Evolutionary conservation across 2,888 invertebrate genomes (phyloP), one percentile per base, ranked within the genome.

Genomic region (Notocelia uddmanniana): DNA sequence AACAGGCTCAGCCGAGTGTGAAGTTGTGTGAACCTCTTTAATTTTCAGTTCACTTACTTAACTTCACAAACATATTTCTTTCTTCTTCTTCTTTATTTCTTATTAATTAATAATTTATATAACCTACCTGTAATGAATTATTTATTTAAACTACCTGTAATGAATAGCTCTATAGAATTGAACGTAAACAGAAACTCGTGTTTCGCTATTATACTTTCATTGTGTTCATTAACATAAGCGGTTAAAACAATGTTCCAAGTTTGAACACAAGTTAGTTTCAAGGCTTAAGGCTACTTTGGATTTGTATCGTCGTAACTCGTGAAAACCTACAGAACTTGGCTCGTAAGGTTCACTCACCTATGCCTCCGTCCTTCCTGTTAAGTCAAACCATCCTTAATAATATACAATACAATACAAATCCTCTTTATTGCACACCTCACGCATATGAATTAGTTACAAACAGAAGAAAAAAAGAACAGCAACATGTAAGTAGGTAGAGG

Each of bases 351-450:
- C 52, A 54, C 9, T 64, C 52, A 54, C 21, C 64, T 34, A 21
- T 19, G 54, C 15, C 5, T 55, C 3, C 50, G 41, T 9, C 63
- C 3, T 64, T 64, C 64, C 37, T 31, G n/a, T 64, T 54, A n/a
- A n/a, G n/a, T 54, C 52, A 52, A 21, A 54, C 15, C 50, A 64
- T 23, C 63, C 21, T 21, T 34, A 52, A n/a, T n/a, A 54, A 64
- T 54, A 63, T 13, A 37, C 10, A 26, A 23, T n/a, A 26, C 8
- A 5, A 8, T 0, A 63, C 19, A 19, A 8, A 13, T 31, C 34
- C 34, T 15, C 15, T 63, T 9, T 52, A n/a, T n/a, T n/a, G n/a
- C n/a, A n/a, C n/a, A n/a, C n/a, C n/a, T n/a, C n/a, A n/a, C n/a
- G n/a, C n/a, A n/a, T n/a, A n/a, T n/a, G n/a, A n/a, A n/a, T n/a